A percentile compares a stretch with the other conserved stretches of the same genome.
These are phyloP conservation scores for Ascidia mentula DNA, from an alignment of 23 tunicate species.

Conservation along the genomic window DNA sequence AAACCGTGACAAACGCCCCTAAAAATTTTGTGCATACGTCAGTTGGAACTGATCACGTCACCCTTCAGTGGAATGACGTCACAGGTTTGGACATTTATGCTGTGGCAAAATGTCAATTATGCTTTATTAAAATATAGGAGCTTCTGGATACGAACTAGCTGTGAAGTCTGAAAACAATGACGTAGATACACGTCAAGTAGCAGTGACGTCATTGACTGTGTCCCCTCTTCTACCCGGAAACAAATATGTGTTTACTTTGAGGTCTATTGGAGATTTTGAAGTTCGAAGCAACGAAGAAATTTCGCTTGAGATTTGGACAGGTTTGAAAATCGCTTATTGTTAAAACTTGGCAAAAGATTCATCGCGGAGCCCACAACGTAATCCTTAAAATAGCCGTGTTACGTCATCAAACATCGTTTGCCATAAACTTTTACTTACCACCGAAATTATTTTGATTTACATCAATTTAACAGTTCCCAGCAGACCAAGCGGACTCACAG, in stretches of 20 bases:
- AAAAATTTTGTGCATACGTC: conserved; percentile 19
- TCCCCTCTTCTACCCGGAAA: conserved; percentile 14
- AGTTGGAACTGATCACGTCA: conserved; percentile 34
- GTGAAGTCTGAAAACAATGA: conserved; percentile 9
- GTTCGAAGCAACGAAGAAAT: neutral
- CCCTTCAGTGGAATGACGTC: conserved; percentile 38
- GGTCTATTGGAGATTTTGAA: neutral
- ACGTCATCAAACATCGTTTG: too few species aligned
- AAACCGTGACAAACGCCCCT: conserved; percentile 49
- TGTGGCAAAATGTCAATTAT: neutral
- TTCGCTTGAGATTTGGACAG: neutral
- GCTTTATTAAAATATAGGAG: conserved; percentile 15
- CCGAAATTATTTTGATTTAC: neutral
- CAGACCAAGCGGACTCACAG: conserved; percentile 3
- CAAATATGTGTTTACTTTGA: conserved; percentile 18
- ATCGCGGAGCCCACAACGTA: too few species aligned
- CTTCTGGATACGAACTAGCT: conserved; percentile 18
- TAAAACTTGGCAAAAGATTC: too few species aligned
- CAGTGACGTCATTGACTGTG: neutral
- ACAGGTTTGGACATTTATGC: conserved; percentile 34
- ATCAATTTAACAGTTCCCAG: conserved; percentile 17
- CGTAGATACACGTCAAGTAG: neutral
- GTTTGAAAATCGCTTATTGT: too few species aligned
- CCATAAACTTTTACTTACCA: neutral
- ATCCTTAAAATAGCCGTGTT: too few species aligned